These are phyloP conservation scores for Zosterops pallidus DNA, from an alignment of 2,113 vertebrate species.

Conservation along the genomic window DNA sequence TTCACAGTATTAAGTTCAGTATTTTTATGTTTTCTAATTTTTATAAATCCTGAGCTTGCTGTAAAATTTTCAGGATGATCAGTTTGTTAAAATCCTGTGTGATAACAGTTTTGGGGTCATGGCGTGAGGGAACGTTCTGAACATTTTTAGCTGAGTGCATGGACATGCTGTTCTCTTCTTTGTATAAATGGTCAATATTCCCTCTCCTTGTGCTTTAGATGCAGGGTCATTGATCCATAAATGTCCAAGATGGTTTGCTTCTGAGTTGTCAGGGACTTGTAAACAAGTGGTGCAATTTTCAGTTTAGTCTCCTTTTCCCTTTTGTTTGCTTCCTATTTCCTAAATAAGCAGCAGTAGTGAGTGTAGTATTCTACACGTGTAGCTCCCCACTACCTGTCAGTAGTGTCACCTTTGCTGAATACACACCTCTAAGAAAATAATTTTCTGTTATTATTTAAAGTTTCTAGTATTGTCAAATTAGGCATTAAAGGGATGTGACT, in stretches of 20 bases:
- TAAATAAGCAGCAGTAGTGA: neutral
- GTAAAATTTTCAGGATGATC: neutral
- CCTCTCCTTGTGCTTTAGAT: neutral
- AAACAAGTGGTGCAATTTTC: slow-evolving; percentile 19
- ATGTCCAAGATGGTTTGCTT: neutral
- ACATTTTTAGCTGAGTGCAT: neutral
- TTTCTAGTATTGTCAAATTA: neutral
- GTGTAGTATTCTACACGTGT: neutral
- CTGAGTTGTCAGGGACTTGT: neutral
- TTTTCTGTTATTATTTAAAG: neutral
- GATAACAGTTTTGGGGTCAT: neutral
- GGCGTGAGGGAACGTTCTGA: neutral
- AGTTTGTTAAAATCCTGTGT: neutral
- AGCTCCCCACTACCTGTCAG: neutral
- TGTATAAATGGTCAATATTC: neutral
- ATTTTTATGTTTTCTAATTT: neutral
- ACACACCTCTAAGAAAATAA: neutral
- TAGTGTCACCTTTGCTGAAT: neutral
- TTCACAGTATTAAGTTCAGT: neutral
- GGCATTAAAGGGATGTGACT: neutral
- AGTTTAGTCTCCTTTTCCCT: neutral
- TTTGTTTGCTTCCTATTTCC: neutral
- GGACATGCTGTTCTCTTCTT: neutral
- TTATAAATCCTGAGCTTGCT: neutral
- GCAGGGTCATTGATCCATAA: neutral